Evolutionary conservation across 2,113 vertebrate genomes (phyloP).

Genomic region (Phrynocephalus versicolor): DNA sequence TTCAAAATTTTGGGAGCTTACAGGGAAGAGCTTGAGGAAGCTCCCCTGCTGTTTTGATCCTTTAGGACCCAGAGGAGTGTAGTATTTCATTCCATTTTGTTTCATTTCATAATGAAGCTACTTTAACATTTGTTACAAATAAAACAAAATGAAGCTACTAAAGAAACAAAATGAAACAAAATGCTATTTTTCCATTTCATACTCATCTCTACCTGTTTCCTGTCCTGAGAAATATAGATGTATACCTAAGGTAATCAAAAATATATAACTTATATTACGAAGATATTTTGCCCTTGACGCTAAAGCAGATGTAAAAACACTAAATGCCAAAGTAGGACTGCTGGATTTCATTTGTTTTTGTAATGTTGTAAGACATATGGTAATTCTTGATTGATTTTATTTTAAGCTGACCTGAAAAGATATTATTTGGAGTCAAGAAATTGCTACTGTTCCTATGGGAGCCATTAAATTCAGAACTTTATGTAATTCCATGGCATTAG

Average conservation of each 20-base stretch:
- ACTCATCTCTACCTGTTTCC: too few species aligned
- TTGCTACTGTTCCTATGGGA: neutral
- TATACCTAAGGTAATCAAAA: neutral
- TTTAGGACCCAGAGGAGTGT: too few species aligned
- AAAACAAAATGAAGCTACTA: too few species aligned
- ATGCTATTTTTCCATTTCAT: too few species aligned
- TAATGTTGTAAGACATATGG: slow-evolving; percentile 35
- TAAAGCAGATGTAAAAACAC: slow-evolving; percentile 4
- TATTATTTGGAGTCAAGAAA: slow-evolving; percentile 5
- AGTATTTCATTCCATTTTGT: too few species aligned
- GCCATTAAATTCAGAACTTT: slow-evolving; percentile 41
- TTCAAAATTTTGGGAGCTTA: too few species aligned
- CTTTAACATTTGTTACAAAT: too few species aligned
- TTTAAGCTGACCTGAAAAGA: slow-evolving; percentile 38
- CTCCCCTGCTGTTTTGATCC: too few species aligned
- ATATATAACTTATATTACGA: neutral
- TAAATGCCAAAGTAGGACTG: slow-evolving; percentile 10
- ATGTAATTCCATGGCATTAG: slow-evolving; percentile 21
- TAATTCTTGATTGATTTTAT: slow-evolving; percentile 32
- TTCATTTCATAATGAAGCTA: too few species aligned
- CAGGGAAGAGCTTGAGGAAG: too few species aligned
- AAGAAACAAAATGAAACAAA: too few species aligned
- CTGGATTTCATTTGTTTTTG: slow-evolving; percentile 2
- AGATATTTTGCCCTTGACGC: neutral
- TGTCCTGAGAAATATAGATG: neutral